A percentile compares a stretch with the other conserved stretches of the same genome.
Conservation (phyloP, 2,113 vertebrate species). For the Cygnus buccinator region DNA sequence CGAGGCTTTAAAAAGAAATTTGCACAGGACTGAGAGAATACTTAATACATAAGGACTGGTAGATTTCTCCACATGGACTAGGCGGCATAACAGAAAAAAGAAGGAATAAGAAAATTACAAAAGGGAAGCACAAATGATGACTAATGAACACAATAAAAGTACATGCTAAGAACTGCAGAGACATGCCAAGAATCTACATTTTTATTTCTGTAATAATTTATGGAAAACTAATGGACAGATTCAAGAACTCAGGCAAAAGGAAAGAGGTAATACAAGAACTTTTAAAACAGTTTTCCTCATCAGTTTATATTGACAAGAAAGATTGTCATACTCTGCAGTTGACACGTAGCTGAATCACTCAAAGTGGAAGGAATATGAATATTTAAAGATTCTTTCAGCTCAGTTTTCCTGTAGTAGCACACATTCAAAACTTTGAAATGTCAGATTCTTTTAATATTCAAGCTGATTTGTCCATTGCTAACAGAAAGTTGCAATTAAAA, state of each 20-base stretch:
- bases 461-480: not conserved
- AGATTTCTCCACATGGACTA: not conserved
- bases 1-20: not conserved
- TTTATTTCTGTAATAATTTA: not conserved
- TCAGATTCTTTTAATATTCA: not conserved
- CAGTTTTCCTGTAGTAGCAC: not conserved
- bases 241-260: not conserved
- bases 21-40: not conserved
- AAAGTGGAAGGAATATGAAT: not conserved
- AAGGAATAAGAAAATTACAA: not conserved
- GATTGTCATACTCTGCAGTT: not conserved
- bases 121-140: not conserved
- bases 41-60: not conserved
- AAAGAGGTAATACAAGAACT: not conserved
- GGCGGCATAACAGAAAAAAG: not conserved
- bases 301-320: not conserved
- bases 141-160: not conserved
- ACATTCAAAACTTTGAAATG: not conserved
- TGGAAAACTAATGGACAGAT: not conserved
- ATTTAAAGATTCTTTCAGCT: not conserved
- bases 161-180: not conserved
- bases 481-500: not conserved
- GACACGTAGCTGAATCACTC: not conserved
- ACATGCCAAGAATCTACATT: not conserved
- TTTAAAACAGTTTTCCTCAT: not conserved